Base-by-base conservation (phyloP, 1,140 invertebrate species). In the Mamestra configurata region DNA sequence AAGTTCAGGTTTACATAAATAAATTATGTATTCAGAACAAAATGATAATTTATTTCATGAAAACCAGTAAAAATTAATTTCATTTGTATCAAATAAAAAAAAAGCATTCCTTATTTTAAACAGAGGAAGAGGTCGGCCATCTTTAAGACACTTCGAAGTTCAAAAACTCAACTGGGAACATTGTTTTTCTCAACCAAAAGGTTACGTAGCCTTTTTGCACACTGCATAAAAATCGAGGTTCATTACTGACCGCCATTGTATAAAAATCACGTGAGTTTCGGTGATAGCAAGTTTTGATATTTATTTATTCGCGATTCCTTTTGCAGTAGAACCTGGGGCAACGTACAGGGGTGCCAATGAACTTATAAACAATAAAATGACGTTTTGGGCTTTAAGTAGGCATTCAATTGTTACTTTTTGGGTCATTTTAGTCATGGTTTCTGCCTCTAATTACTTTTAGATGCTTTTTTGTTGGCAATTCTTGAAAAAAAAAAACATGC, bases 21-120 rank as follows among this genome's bases (percentile, higher is more conserved):
- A 35, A 35, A 61, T 61, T 61, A n/a, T n/a, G n/a, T n/a, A 61
- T 61, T 61, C 31, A n/a, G 15, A 31, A 18, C n/a, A 61, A n/a
- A n/a, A 61, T 31, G 24, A n/a, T 35, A 37, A 61, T 35, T 20
- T n/a, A 61, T 37, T 35, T 35, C 15, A 35, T 61, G 27, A 61
- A n/a, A n/a, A n/a, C n/a, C n/a, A n/a, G n/a, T n/a, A n/a, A 10
- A 7, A 31, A 31, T 31, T 1, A 31, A 31, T 31, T 31, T 5
- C 5, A 31, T 31, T 31, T 31, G 5, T 31, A 3, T 31, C 2
- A 31, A 31, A 31, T 31, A 3, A 1, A 31, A 3, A 31, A 31
- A 31, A n/a, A 35, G 31, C 10, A 40, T 4, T 40, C 37, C 37
- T 6, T 11, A 40, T 40, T 40, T 40, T 4, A 40, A 40, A 40